phyloP scores from a whole-genome alignment of 2,797 vertebrate species.

The Allenopithecus nigroviridis region DNA sequence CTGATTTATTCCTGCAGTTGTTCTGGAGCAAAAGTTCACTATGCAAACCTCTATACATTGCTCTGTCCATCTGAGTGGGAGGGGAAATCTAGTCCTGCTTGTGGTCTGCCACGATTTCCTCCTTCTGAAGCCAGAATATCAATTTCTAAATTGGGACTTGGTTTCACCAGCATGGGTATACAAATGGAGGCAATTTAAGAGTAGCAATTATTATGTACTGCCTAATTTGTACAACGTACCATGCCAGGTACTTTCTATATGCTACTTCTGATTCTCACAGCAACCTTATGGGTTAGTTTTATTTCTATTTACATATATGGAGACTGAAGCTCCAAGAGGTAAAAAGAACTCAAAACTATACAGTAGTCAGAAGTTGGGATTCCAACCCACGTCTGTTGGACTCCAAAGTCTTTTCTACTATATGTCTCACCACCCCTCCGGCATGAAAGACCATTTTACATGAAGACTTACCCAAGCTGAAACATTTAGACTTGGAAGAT shows the following conservation, averaged over 20 bases:
- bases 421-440: not conserved
- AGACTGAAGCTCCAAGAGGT: not conserved
- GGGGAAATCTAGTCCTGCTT: not conserved
- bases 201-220: not conserved
- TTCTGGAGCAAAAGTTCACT: not conserved
- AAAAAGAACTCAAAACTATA: not conserved
- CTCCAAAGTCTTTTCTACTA: not conserved
- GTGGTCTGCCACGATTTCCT: not conserved
- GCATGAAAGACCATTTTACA: not conserved
- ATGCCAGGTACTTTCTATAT: not conserved
- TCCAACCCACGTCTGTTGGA: not conserved
- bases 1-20: not conserved
- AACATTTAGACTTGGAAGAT: not conserved
- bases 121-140: not conserved
- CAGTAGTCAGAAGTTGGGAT: not conserved
- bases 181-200: not conserved
- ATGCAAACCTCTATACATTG: not conserved
- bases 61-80: not conserved
- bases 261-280: not conserved
- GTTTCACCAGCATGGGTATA: not conserved
- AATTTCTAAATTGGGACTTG: not conserved
- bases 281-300: not conserved
- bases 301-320: not conserved
- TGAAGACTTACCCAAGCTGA: not conserved
- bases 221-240: not conserved